Base-by-base conservation (phyloP, 2,113 vertebrate genomes). In the Puffinus mauretanicus region DNA sequence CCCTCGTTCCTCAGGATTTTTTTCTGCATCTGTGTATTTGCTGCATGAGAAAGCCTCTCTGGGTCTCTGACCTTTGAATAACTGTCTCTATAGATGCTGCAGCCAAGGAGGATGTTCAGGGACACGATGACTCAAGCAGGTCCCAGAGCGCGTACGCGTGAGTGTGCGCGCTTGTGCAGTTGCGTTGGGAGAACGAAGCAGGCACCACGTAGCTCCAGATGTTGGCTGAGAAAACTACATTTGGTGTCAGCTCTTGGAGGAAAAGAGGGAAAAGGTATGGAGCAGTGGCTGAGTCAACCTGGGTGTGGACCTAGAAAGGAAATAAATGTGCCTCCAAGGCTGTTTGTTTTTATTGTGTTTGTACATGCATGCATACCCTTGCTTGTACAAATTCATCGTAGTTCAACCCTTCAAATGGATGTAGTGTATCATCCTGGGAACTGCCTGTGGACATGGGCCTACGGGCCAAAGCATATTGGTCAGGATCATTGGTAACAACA, bases 271-370 rank as follows among this genome's bases (percentile, higher is more conserved):
- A 42, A 96, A 95, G 86, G 60, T 86, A 62, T 29, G 79, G 80
- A 86, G 66, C 30, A 58, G 92, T 5, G 52, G 57, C 94, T 96
- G 92, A 94, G 69, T 94, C 92, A 90, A 76, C 46, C 57, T 55
- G 95, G 96, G 85, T 78, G 94, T 76, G 95, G 88, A 70, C 7
- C 57, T 58, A 27, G n/a, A 84, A 78, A 47, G 54, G 67, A 86
- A 88, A 88, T 44, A 73, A 69, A 70, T n/a, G 72, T 78, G 17
- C 54, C 32, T 80, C 51, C 44, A n/a, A 80, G 58, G 72, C 60
- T 64, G 40, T 57, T 83, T 86, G 27, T 14, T 87, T 79, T 51
- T 19, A n/a, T 44, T 78, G 75, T 66, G 36, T 57, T 77, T 76
- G 47, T 46, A 55, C 1, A 1, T 16, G 27, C 27, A 13, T 8